These are phyloP conservation scores for Podarcis raffonei DNA, from an alignment of 2,113 vertebrate genomes.

Conservation along the genomic window DNA sequence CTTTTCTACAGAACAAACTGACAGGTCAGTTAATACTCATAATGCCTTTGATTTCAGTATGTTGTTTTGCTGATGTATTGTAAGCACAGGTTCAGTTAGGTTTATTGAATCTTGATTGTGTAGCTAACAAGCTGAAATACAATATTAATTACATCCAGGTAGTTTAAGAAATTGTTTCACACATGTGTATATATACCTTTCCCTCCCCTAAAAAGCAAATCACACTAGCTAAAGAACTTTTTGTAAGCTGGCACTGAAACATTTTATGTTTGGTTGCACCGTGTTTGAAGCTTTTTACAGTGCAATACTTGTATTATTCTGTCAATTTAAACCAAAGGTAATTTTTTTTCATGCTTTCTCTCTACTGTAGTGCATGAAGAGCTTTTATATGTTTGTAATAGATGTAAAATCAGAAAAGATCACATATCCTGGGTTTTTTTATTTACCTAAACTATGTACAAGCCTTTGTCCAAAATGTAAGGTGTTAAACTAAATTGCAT, in stretches of 20 bases:
- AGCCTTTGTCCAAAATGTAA: constrained; percentile 76
- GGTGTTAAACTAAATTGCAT: constrained; percentile 79
- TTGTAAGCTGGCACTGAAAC: constrained; percentile 74
- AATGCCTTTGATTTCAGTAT: constrained; percentile 62
- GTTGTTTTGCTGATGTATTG: constrained; percentile 63
- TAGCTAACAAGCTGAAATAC: constrained; percentile 60
- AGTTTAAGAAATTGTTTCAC: constrained; percentile 60
- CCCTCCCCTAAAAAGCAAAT: constrained; percentile 36
- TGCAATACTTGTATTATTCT: constrained; percentile 80
- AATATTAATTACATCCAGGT: constrained; percentile 64
- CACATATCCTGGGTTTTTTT: constrained; percentile 62
- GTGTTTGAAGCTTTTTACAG: constrained; percentile 80
- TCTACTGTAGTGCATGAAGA: constrained; percentile 76
- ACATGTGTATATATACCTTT: constrained; percentile 58
- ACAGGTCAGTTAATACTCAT: constrained; percentile 46
- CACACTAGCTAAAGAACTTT: constrained; percentile 70
- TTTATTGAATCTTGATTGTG: constrained; percentile 64
- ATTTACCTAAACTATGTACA: constrained; percentile 76
- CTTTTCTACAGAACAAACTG: constrained; percentile 51
- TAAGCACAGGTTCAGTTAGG: constrained; percentile 57
- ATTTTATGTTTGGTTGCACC: constrained; percentile 77
- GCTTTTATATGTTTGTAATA: constrained; percentile 81
- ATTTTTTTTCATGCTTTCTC: constrained; percentile 77
- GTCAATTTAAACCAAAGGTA: constrained; percentile 82
- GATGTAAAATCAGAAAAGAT: constrained; percentile 75